Evolutionary conservation across 2,113 vertebrate genomes (phyloP), one percentile per base, ranked within the genome.

Genomic region (Apodemus speciosus): DNA sequence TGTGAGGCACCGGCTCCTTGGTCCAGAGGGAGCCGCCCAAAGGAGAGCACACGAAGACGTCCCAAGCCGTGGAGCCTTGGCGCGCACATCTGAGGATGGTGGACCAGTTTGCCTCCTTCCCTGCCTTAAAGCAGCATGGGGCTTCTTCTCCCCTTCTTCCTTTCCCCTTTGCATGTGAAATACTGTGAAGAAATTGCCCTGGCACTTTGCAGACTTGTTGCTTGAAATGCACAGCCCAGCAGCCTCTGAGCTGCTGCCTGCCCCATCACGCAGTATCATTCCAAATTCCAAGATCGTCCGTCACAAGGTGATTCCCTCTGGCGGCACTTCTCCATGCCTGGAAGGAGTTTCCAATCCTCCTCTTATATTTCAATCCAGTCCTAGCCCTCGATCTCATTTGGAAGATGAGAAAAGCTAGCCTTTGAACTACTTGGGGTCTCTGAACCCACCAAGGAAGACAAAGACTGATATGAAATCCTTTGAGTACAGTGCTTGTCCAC

Each of bases 41-140:
- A 98, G 98, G 98, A 98, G 98, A 98, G 98, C 98, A 98, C 98
- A 98, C 98, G 98, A 98, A 97, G 98, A 98, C 69, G 77, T 97
- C 97, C 97, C 97, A 97, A 95, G 94, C 97, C 92, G 97, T 97
- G 98, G 98, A 98, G 98, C 98, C 98, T 97, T 97, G 97, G 98
- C 97, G 98, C 60, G 60, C 60, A 62, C 98, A 96, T 96, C 97
- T 98, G 98, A 98, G 98, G 98, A 98, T 97, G 97, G 98, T 98
- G 98, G 98, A 99, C 98, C 98, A 97, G 96, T 98, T 98, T 98
- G 97, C 98, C 98, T 98, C 98, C 98, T 99, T 98, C 98, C 99
- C 98, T 99, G 99, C 99, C 99, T 99, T 99, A 96, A 99, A 99
- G 99, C 99, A 99, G 99, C 99, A 98, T 98, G 98, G 98, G 98